Percentiles rank a stretch among this genome's conserved stretches.
These are phyloP conservation scores for Ovis canadensis DNA, from an alignment of 2,113 vertebrate species.

Conservation along the genomic window DNA sequence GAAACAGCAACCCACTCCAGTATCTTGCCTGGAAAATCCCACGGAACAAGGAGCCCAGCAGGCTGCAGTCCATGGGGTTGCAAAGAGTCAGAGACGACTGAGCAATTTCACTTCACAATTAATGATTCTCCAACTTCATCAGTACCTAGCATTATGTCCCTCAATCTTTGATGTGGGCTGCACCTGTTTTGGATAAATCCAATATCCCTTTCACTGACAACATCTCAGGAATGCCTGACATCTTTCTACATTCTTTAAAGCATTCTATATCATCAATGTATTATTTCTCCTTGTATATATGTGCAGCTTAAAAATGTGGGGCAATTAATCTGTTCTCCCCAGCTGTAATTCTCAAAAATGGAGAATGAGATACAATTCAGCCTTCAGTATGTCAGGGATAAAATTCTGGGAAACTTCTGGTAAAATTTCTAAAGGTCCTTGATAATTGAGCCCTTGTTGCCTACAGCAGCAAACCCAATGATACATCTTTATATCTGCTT, in stretches of 20 bases:
- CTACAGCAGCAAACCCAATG: not conserved
- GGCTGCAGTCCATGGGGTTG: not conserved
- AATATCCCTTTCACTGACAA: not conserved
- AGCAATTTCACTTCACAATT: not conserved
- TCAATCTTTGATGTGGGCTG: not conserved
- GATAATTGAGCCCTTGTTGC: not conserved
- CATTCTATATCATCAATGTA: not conserved
- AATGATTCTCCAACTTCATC: not conserved
- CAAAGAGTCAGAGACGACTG: not conserved
- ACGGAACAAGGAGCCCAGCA: accelerated
- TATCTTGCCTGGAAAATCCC: not conserved
- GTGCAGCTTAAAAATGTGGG: not conserved
- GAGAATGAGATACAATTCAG: not conserved
- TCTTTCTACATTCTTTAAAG: not conserved
- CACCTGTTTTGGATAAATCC: no score
- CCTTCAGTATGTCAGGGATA: not conserved
- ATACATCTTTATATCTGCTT: not conserved
- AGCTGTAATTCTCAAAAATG: not conserved
- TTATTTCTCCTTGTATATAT: not conserved
- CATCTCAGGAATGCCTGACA: not conserved
- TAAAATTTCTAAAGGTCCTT: not conserved
- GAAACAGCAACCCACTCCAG: not conserved
- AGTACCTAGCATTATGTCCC: no score
- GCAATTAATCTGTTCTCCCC: not conserved
- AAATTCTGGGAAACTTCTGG: not conserved